Evolutionary conservation across 2,888 invertebrate genomes (phyloP).

Genomic region (Mechanitis messenoides): DNA sequence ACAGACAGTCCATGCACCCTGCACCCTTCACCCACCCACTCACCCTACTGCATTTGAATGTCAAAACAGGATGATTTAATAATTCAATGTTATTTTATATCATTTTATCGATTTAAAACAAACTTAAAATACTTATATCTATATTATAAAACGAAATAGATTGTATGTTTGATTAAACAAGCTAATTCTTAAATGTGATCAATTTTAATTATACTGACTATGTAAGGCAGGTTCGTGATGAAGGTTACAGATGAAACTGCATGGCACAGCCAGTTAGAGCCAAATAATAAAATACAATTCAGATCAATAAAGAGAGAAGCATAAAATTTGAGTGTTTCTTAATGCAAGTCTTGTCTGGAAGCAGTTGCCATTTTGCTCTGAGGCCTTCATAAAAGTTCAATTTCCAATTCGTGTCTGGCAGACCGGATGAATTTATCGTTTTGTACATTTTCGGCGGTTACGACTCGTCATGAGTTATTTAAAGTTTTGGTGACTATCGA

Average conservation of each 20-base stretch:
- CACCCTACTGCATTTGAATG: slow-evolving; percentile 52
- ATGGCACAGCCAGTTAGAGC: not conserved
- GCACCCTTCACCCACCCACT: slow-evolving; percentile 31
- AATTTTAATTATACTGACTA: too few relatives aligned
- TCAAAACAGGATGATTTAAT: too few relatives aligned
- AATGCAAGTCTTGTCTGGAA: slow-evolving; percentile 24
- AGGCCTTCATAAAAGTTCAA: slow-evolving; percentile 31
- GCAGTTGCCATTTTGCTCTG: slow-evolving; percentile 26
- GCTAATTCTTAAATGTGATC: too few relatives aligned
- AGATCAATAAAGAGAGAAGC: not conserved
- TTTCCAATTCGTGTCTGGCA: slow-evolving; percentile 32
- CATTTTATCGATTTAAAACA: not conserved
- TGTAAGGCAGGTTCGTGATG: too few relatives aligned
- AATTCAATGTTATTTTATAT: not conserved
- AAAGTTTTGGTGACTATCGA: slow-evolving; percentile 16
- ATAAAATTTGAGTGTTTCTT: slow-evolving; percentile 16
- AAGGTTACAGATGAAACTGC: too few relatives aligned
- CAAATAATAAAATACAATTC: not conserved
- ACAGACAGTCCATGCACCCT: slow-evolving; percentile 60
- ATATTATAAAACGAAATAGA: not conserved
- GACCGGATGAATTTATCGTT: slow-evolving; percentile 33
- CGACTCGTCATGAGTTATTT: slow-evolving; percentile 29
- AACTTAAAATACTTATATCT: not conserved
- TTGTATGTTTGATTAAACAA: too few relatives aligned
- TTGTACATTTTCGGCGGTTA: slow-evolving; percentile 29